A percentile compares a stretch with the other conserved stretches of the same genome.
These are phyloP conservation scores for Hemitrygon akajei DNA, from an alignment of 2,797 vertebrate genomes.

Conservation along the genomic window DNA sequence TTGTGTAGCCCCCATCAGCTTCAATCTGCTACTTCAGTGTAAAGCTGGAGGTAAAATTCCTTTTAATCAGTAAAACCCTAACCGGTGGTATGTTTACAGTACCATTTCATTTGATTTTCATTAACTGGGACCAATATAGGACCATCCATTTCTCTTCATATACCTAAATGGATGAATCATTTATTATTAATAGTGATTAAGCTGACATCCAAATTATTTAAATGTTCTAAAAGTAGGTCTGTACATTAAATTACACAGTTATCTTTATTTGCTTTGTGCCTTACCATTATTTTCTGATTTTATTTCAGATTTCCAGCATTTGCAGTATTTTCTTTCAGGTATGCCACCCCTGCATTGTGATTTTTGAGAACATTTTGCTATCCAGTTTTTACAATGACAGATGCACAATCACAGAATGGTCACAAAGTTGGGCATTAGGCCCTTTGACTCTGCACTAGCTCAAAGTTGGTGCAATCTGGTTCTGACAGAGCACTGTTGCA, in stretches of 20 bases:
- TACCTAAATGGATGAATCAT: background rate
- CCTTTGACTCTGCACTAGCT: no score
- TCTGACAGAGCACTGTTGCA: background rate
- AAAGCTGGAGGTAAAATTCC: background rate
- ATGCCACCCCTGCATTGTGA: background rate
- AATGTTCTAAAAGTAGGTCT: background rate
- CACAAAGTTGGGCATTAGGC: no score
- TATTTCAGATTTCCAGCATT: background rate
- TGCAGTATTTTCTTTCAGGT: background rate
- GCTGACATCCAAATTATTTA: background rate
- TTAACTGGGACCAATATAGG: background rate
- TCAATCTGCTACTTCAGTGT: background rate
- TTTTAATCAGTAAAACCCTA: no score
- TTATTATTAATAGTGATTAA: background rate
- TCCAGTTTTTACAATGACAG: background rate
- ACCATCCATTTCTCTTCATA: background rate
- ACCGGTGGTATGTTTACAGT: no score
- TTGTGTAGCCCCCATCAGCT: background rate
- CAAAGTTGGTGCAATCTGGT: no score
- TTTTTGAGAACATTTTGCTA: background rate
- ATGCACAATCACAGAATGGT: no score
- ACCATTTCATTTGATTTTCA: background rate
- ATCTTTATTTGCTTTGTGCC: background rate
- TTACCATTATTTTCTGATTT: background rate
- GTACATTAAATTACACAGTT: background rate